Base-by-base conservation (phyloP, 2,797 vertebrate genomes). In the Oreonectes daqikongensis region DNA sequence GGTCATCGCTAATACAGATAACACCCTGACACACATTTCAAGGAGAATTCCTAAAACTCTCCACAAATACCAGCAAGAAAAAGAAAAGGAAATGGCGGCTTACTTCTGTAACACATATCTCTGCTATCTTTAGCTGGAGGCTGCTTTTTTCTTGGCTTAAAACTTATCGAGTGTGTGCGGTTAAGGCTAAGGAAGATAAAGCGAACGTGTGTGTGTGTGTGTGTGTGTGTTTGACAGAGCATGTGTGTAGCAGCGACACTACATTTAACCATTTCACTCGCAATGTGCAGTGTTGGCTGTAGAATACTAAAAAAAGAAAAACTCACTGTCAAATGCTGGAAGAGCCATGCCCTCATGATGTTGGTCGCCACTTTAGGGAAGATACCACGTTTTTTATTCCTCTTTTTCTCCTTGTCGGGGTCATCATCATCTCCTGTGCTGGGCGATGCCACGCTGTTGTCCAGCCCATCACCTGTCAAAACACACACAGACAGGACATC, bases 281-380 rank as follows among this genome's bases (percentile, higher is more conserved):
- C 87, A 88, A 88, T 90, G 88, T 72, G 44, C 40, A 61, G 40
- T n/a, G 59, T 22, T 30, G 60, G 55, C 26, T 32, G 71, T 68
- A 48, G 38, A 48, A 70, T 9, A 55, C 38, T 44, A 20, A 48
- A 28, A 52, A 20, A 14, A 2, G 38, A 50, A 61, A 18, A 44
- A 95, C 96, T 97, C 93, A 99, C 97, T 89, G 97, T 99, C 93
- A 99, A 95, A 93, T 99, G 97, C 94, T 99, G 97, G 94, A 99
- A 99, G 90, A 99, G 96, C 97, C 97, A 99, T 84, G 97, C 97
- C 91, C 97, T 95, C 97, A 99, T 99, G 92, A 99, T 99, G 94
- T 99, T 99, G 92, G 97, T 99, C 90, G 97, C 97, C 94, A 99
- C 97, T 95, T 99, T 99, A 83, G 97, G 97, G 90, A 99, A 99